Conservation (phyloP, 53 echinoderm and acorn worm species). For the Henricia sp. region DNA sequence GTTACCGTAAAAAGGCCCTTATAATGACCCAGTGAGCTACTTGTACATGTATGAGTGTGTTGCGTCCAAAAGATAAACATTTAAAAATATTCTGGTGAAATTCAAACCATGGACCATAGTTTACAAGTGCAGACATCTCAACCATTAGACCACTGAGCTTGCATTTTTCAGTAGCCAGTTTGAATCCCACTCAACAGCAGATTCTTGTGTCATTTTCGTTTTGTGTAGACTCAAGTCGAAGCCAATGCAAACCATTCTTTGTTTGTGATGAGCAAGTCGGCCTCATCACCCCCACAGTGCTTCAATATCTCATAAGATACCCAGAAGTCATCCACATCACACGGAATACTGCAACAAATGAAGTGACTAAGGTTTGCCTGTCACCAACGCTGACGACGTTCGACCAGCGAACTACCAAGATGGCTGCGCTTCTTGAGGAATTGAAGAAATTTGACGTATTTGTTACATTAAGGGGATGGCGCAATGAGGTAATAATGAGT, state of each 20-base stretch:
- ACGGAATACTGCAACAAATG: conserved; percentile 11
- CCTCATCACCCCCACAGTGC: conserved; percentile 54
- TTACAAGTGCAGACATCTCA: too few species aligned
- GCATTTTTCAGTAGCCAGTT: too few species aligned
- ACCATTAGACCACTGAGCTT: too few species aligned
- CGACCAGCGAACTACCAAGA: conserved; percentile 65
- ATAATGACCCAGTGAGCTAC: too few species aligned
- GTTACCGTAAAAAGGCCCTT: too few species aligned
- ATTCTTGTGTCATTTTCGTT: too few species aligned
- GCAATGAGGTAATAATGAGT: conserved; percentile 86
- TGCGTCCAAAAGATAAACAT: too few species aligned
- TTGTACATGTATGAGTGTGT: too few species aligned
- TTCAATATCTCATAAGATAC: conserved; percentile 22
- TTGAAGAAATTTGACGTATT: conserved; percentile 57
- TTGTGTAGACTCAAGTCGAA: conserved; percentile 42
- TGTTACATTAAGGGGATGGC: conserved; percentile 72
- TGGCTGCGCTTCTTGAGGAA: conserved; percentile 56
- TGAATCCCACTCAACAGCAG: too few species aligned
- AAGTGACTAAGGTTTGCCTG: conserved; percentile 44
- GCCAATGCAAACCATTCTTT: conserved; percentile 57
- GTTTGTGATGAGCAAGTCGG: conserved; percentile 59
- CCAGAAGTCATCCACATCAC: conserved; percentile 43
- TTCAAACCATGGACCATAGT: too few species aligned
- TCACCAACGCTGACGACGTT: conserved; percentile 60
- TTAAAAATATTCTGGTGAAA: too few species aligned